These are phyloP conservation scores for Desmodus rotundus DNA, from an alignment of 2,113 vertebrate genomes.

Conservation along the genomic window DNA sequence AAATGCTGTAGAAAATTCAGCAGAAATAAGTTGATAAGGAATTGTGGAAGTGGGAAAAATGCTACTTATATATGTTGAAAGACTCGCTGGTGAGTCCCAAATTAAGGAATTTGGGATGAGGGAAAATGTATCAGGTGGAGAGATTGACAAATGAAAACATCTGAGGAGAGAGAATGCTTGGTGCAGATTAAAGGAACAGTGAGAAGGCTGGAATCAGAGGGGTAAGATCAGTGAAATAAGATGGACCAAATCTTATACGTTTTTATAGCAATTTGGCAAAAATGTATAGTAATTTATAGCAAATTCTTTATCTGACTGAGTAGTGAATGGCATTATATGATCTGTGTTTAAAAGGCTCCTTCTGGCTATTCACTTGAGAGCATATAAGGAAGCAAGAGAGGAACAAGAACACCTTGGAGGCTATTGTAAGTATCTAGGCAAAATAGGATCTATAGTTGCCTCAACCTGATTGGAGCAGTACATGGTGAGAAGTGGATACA, in stretches of 20 bases:
- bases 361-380: background rate
- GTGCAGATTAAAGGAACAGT: background rate
- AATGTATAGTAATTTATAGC: background rate
- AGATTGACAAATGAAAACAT: background rate
- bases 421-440: background rate
- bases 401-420: background rate
- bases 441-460: background rate
- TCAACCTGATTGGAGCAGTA: background rate
- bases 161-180: background rate
- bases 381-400: background rate
- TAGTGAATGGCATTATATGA: background rate
- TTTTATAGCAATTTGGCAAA: background rate
- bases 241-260: background rate
- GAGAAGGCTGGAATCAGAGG: background rate
- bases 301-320: background rate
- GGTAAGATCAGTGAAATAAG: background rate
- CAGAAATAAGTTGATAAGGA: background rate
- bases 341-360: background rate
- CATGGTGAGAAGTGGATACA: background rate
- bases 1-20: background rate
- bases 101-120: background rate
- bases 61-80: background rate
- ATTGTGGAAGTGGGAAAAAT: background rate
- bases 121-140: background rate
- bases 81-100: background rate